Percentiles rank a stretch among this genome's conserved stretches.
These are phyloP conservation scores for Oriolus oriolus DNA, from an alignment of 2,113 vertebrate genomes.

Conservation along the genomic window DNA sequence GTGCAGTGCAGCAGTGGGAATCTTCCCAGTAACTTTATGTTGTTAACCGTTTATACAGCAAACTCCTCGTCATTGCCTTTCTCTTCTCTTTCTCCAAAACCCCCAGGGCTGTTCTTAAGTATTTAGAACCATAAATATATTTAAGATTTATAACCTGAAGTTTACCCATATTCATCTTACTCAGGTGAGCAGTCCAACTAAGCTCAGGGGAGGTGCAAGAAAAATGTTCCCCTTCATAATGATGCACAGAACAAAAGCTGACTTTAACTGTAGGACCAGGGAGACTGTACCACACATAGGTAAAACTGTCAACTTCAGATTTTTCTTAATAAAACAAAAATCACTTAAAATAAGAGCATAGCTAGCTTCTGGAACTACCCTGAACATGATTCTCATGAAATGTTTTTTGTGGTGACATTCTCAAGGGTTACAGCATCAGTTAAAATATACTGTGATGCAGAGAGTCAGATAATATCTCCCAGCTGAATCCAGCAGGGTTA, in stretches of 20 bases:
- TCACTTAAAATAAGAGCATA: background rate
- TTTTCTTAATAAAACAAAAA: constrained; percentile 18
- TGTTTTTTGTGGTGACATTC: background rate
- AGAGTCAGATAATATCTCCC: background rate
- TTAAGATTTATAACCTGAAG: constrained; percentile 39
- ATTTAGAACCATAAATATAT: constrained; percentile 40
- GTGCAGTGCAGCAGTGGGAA: background rate
- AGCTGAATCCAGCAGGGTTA: constrained; percentile 30
- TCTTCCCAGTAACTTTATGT: background rate
- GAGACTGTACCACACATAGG: background rate
- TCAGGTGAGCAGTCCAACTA: constrained; percentile 9
- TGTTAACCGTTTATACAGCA: background rate
- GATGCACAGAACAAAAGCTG: background rate
- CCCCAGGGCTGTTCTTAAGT: background rate
- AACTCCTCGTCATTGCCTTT: background rate
- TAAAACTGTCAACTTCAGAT: background rate
- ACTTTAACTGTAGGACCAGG: background rate
- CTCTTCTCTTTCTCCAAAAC: background rate
- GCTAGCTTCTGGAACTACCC: background rate
- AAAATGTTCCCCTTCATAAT: constrained; percentile 7
- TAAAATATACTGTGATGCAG: background rate
- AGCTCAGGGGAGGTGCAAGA: constrained; percentile 27
- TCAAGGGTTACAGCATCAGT: background rate
- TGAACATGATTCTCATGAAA: background rate
- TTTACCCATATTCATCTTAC: constrained; percentile 27